Base-by-base conservation (phyloP, 2,888 invertebrate species). In the Lathronympha strigana region DNA sequence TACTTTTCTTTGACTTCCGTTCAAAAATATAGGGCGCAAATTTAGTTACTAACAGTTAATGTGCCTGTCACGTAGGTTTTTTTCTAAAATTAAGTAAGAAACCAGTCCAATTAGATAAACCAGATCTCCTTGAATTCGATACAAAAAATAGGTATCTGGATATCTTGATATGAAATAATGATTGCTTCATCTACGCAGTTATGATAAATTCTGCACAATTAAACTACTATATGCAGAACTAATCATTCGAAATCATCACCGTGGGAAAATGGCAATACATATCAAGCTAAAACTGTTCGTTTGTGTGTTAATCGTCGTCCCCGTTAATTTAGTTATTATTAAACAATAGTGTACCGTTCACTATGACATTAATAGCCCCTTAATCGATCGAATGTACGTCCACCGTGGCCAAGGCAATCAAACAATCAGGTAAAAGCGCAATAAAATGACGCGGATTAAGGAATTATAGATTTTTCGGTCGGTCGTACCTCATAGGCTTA, bases 301-400 rank as follows among this genome's bases (percentile, higher is more conserved):
- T 53, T 36, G 53, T 49, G 53, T 54, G 54, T 54, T 49, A 54
- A 61, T 66, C 11, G 58, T 6, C 36, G 23, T 66, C 61, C 13
- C 54, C 47, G 54, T 61, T 54, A 61, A 66, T 66, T 66, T 54
- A 66, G 66, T 66, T 66, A 66, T 66, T 49, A 54, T 49, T 54
- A 8, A 61, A 60, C 51, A 47, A 53, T 45, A 53, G 31, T 61
- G 47, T 66, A 45, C 66, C 66, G 60, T 66, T 66, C 53, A 40
- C 61, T 36, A 13, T n/a, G 33, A 6, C 28, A 17, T 19, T 31
- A 21, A 55, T 40, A 36, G 50, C 8, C 6, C 25, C 11, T 23
- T 43, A 53, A 62, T 51, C 43, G 33, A n/a, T 23, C 54, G 31
- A 43, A 51, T 36, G 13, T n/a, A 13, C 38, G 60, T 61, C 66